Evolutionary conservation across 2,888 invertebrate species (phyloP), one percentile per base, ranked within the genome.

Genomic region (Thecocarcelia acutangulata): DNA sequence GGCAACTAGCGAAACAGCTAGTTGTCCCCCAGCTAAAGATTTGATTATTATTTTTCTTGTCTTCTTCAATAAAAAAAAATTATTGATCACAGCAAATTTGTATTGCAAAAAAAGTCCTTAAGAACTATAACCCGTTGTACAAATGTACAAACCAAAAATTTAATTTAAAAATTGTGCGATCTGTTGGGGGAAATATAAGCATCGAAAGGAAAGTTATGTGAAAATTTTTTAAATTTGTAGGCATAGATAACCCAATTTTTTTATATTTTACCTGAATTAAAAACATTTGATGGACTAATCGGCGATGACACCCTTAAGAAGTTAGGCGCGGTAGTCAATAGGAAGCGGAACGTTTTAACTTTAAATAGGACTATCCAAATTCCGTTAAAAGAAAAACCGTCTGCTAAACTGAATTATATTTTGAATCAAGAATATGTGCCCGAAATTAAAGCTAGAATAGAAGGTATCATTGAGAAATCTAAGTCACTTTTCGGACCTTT

Each of bases 291-390:
- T 42, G 83, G 77, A 11, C 83, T 82, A n/a, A 83, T 84, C 9
- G 83, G 83, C 5, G 81, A 84, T 28, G 83, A 83, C 56, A 77
- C 70, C 9, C 54, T 83, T 40, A 83, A 83, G 19, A 72, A 78
- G 11, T 46, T 83, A 19, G 74, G 78, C 28, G 83, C 84, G 21
- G 21, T 83, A 19, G 77, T 84, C 28, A 77, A 84, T 63, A 33
- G 83, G 42, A 83, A 75, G 72, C 52, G 81, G 13, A 81, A 83
- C 54, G 6, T 69, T 56, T 24, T 56, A 28, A 5, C 44, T 28
- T 28, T 54, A 6, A 54, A 68, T n/a, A 42, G 42, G n/a, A 9
- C 8, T 42, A 0, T 42, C 17, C 21, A 54, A n/a, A 68, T 54
- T 11, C 24, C 54, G 9, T 17, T 54, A 15, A 54, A 42, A 15